These are phyloP conservation scores for Flexamia atlantica DNA, from an alignment of 2,888 invertebrate species.

Conservation along the genomic window DNA sequence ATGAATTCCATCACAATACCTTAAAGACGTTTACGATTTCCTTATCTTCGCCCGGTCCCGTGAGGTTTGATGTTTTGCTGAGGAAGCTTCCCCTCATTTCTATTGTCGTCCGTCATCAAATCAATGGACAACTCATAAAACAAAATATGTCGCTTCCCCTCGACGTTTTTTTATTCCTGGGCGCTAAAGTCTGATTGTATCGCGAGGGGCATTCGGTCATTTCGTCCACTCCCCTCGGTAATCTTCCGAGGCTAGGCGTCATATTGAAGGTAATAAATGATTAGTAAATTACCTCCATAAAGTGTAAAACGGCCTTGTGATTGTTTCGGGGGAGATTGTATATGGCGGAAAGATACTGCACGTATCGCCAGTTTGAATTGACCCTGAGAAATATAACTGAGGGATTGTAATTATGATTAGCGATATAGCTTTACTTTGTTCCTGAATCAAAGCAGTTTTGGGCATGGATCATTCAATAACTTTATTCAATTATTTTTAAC, in stretches of 20 bases:
- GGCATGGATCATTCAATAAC: too few relatives aligned
- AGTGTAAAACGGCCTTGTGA: not conserved
- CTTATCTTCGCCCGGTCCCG: constrained; percentile 13
- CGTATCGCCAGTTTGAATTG: not conserved
- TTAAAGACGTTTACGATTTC: constrained; percentile 37
- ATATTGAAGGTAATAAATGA: constrained; percentile 49
- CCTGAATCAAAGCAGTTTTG: too few relatives aligned
- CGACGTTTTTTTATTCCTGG: constrained; percentile 53
- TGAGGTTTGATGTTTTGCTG: constrained; percentile 18
- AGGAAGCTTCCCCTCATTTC: constrained; percentile 36
- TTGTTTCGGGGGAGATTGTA: not conserved
- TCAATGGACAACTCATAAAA: constrained; percentile 62
- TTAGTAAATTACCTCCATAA: constrained; percentile 45
- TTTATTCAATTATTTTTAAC: too few relatives aligned
- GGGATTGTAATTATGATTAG: too few relatives aligned
- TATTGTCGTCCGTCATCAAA: constrained; percentile 58
- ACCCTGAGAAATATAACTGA: not conserved
- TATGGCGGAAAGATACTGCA: not conserved
- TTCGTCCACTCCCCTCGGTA: constrained; percentile 22
- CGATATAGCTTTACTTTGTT: too few relatives aligned
- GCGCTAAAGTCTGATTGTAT: constrained; percentile 63
- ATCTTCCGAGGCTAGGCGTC: constrained; percentile 26
- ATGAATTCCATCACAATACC: constrained; percentile 38
- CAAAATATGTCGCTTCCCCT: constrained; percentile 61
- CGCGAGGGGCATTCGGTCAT: constrained; percentile 42